Evolutionary conservation across 2,113 vertebrate species (phyloP).

Genomic region (Anoura caudifer): DNA sequence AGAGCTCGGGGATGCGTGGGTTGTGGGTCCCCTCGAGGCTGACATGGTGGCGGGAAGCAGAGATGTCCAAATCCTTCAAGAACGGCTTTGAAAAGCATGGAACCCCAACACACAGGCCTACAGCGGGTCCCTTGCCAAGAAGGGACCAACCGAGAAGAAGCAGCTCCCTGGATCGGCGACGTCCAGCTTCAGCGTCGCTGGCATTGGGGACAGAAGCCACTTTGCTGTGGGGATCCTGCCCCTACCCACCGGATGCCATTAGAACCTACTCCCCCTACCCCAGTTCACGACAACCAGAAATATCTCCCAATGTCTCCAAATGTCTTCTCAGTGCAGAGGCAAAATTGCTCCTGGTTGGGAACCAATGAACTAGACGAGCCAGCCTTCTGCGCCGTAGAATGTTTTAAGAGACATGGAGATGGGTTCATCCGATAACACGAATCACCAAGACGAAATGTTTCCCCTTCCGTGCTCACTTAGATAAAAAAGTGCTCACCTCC

Average conservation of each 20-base stretch:
- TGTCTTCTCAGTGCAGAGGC: background rate
- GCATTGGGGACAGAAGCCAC: rapidly evolving
- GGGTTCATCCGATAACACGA: background rate
- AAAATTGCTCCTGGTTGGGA: background rate
- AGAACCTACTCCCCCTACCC: rapidly evolving
- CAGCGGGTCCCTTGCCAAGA: background rate
- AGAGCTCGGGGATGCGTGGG: too few species aligned
- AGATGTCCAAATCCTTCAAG: background rate
- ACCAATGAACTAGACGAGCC: background rate
- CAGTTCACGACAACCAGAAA: background rate
- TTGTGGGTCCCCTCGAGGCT: background rate
- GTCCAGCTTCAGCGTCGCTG: rapidly evolving
- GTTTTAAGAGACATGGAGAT: background rate
- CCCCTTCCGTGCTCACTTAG: background rate
- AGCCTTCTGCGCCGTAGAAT: background rate
- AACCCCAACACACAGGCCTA: background rate
- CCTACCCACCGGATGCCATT: background rate
- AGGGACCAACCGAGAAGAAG: too few species aligned
- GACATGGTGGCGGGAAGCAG: background rate
- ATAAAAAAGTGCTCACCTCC: background rate
- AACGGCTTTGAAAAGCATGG: rapidly evolving
- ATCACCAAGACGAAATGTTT: background rate
- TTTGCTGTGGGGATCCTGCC: background rate
- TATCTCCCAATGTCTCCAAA: background rate
- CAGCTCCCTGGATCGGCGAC: rapidly evolving